Evolutionary conservation across 2,797 vertebrate species (phyloP).

Genomic region (Lophius americanus): DNA sequence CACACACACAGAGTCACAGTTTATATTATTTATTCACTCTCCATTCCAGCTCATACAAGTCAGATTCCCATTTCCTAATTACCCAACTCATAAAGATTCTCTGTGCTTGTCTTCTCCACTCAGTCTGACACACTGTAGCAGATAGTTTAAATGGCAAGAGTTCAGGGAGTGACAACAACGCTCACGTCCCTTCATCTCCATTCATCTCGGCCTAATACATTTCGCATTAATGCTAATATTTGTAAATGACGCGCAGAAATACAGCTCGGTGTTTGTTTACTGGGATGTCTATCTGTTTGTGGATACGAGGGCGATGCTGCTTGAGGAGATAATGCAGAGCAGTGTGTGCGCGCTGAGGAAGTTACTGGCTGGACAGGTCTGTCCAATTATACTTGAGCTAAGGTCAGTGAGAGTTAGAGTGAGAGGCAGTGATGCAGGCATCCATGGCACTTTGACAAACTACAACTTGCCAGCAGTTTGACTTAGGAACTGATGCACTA

Average conservation of each 20-base stretch:
- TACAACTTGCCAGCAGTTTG: constrained; percentile 1
- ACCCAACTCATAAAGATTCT: constrained; percentile 51
- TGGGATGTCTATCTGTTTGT: constrained; percentile 58
- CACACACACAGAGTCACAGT: constrained; percentile 14
- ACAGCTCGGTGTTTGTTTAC: constrained; percentile 51
- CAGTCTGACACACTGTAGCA: constrained; percentile 47
- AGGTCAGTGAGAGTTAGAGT: constrained; percentile 54
- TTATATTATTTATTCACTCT: constrained; percentile 30
- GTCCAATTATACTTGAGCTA: constrained; percentile 64
- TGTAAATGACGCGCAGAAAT: constrained; percentile 68
- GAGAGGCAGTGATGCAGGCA: constrained; percentile 35
- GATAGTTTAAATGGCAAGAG: constrained; percentile 52
- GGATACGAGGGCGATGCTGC: constrained; percentile 61
- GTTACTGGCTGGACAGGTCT: constrained; percentile 48
- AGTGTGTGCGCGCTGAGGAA: constrained; percentile 8
- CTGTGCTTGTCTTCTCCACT: constrained; percentile 39
- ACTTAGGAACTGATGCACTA: constrained; percentile 8
- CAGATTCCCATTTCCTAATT: constrained; percentile 57
- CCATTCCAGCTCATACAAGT: constrained; percentile 25
- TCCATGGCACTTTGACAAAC: constrained; percentile 53
- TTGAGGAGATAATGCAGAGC: constrained; percentile 42
- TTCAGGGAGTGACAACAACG: constrained; percentile 49
- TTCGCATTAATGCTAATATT: constrained; percentile 77
- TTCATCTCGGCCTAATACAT: constrained; percentile 68
- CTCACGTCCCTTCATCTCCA: constrained; percentile 49